A percentile compares a stretch with the other conserved stretches of the same genome.
These are phyloP conservation scores for Podarcis muralis DNA, from an alignment of 2,113 vertebrate species.

Conservation along the genomic window DNA sequence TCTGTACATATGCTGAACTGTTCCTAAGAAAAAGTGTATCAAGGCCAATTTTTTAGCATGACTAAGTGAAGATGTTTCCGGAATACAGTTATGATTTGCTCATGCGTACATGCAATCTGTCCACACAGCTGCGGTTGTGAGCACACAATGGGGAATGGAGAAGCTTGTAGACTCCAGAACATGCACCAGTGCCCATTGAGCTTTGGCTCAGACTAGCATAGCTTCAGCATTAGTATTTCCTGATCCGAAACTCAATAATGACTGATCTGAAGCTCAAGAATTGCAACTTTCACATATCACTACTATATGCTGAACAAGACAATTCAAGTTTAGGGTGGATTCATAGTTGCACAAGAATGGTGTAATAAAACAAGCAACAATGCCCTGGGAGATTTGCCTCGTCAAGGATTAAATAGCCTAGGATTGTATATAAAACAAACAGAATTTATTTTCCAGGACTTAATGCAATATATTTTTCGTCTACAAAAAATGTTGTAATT, in stretches of 20 bases:
- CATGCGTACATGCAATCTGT: not conserved
- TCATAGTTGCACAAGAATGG: not conserved
- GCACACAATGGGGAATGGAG: not conserved
- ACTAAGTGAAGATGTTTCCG: not conserved
- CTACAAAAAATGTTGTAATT: not conserved
- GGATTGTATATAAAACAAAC: constrained; percentile 11
- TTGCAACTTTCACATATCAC: not conserved
- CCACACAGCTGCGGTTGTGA: not conserved
- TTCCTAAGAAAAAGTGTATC: not conserved
- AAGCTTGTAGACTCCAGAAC: not conserved
- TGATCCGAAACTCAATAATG: not conserved
- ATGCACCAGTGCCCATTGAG: not conserved
- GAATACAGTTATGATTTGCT: not conserved
- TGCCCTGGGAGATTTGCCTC: not conserved
- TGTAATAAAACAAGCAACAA: not conserved
- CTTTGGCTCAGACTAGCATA: not conserved
- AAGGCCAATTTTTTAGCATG: not conserved
- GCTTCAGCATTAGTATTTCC: not conserved
- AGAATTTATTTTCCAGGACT: not conserved
- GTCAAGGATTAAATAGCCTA: not conserved
- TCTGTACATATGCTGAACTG: not conserved
- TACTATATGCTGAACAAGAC: not conserved
- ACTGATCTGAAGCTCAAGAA: not conserved
- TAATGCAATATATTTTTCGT: not conserved
- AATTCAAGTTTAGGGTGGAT: not conserved